phyloP scores from a whole-genome alignment of 53 echinoderm and acorn worm genomes.

The Henricia sp. region DNA sequence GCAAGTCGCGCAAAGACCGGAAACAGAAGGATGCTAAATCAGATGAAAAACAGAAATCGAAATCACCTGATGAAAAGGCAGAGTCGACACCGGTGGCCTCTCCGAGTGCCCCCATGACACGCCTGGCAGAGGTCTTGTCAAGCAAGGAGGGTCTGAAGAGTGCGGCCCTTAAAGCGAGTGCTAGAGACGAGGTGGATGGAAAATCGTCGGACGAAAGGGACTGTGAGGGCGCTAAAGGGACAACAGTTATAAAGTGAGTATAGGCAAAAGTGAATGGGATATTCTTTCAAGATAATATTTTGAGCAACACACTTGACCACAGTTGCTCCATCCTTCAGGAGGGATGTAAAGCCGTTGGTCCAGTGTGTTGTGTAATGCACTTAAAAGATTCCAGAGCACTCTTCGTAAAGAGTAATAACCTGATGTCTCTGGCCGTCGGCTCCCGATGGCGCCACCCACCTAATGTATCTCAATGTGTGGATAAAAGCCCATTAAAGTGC shows the following conservation, averaged over 20 bases:
- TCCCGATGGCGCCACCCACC: no score
- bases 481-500: no score
- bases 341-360: no score
- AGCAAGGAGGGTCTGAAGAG: slow-evolving; percentile 56
- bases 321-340: no score
- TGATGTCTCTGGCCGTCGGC: no score
- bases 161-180: slow-evolving; percentile 17
- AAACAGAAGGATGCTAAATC: slow-evolving; percentile 25
- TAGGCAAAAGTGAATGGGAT: no score
- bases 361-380: no score
- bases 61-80: not conserved
- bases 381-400: no score
- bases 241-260: slow-evolving; percentile 44
- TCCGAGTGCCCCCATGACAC: slow-evolving; percentile 14
- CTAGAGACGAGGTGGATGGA: slow-evolving; percentile 15
- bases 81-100: not conserved
- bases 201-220: not conserved
- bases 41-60: slow-evolving; percentile 1
- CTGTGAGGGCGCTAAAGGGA: not conserved
- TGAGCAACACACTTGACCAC: no score
- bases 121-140: slow-evolving; percentile 44
- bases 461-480: no score
- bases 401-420: no score
- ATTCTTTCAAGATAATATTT: no score
- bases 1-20: slow-evolving; percentile 32